Conservation (phyloP, 2,888 invertebrate species). For the Heliconius erato region DNA sequence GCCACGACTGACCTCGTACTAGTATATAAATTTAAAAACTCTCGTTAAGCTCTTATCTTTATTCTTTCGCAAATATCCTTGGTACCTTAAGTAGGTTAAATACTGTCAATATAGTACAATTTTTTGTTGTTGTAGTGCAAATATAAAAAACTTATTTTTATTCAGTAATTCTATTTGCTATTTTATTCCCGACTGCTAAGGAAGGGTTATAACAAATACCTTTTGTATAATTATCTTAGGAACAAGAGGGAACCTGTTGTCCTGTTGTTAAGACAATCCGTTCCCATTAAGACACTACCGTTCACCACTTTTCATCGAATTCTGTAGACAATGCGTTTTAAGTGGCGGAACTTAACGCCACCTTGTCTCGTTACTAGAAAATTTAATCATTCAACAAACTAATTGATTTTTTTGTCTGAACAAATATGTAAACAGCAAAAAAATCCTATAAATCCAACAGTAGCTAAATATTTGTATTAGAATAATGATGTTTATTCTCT, state of each 20-base stretch:
- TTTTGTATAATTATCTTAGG: background rate
- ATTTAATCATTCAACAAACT: too few species aligned
- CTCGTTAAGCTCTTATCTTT: slow-evolving; percentile 48
- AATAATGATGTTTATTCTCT: background rate
- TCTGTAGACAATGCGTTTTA: too few species aligned
- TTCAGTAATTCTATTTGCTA: background rate
- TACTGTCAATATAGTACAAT: slow-evolving; percentile 8
- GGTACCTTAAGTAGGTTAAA: slow-evolving; percentile 46
- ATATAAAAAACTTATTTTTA: background rate
- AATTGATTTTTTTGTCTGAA: background rate
- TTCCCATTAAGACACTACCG: too few species aligned
- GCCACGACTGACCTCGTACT: background rate
- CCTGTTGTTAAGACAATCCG: too few species aligned
- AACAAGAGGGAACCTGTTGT: too few species aligned
- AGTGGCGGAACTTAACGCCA: too few species aligned
- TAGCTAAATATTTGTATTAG: background rate
- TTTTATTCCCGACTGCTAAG: too few species aligned
- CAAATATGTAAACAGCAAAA: background rate
- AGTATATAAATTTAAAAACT: slow-evolving; percentile 21
- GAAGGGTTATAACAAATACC: too few species aligned
- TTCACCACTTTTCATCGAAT: too few species aligned
- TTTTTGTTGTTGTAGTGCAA: background rate
- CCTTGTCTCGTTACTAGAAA: too few species aligned
- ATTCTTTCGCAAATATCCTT: slow-evolving; percentile 42
- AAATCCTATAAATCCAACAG: background rate